Evolutionary conservation across 2,797 vertebrate genomes (phyloP).

Genomic region (Sebastes aleutianus): DNA sequence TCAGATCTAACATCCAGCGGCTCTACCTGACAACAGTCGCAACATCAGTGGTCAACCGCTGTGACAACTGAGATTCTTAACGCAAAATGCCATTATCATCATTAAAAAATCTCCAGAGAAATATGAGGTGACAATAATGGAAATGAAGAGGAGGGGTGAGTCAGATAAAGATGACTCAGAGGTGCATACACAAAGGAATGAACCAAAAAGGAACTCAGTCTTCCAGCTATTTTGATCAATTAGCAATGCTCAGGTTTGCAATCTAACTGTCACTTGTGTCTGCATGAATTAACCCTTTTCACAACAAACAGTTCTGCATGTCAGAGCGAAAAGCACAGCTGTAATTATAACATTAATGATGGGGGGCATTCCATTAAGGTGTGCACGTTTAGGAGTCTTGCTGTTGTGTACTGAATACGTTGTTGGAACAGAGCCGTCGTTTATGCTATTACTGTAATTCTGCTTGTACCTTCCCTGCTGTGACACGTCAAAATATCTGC

Average conservation of each 20-base stretch:
- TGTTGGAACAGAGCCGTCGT: not conserved
- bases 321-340: not conserved
- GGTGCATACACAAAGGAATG: not conserved
- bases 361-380: not conserved
- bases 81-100: not conserved
- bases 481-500: not conserved
- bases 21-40: not conserved
- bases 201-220: not conserved
- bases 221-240: not conserved
- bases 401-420: not conserved
- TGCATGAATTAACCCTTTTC: constrained; percentile 13
- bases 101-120: not conserved
- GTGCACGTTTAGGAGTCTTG: not conserved
- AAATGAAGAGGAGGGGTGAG: not conserved
- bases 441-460: not conserved
- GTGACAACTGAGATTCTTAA: not conserved
- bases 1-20: not conserved
- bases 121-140: not conserved
- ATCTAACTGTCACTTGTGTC: not conserved
- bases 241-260: not conserved
- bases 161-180: constrained; percentile 19
- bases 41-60: not conserved
- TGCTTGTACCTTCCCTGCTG: not conserved
- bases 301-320: not conserved
- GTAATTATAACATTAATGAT: not conserved